Percentiles rank a stretch among this genome's conserved stretches.
phyloP scores from a whole-genome alignment of 2,888 invertebrate genomes.

The Macaria notata region DNA sequence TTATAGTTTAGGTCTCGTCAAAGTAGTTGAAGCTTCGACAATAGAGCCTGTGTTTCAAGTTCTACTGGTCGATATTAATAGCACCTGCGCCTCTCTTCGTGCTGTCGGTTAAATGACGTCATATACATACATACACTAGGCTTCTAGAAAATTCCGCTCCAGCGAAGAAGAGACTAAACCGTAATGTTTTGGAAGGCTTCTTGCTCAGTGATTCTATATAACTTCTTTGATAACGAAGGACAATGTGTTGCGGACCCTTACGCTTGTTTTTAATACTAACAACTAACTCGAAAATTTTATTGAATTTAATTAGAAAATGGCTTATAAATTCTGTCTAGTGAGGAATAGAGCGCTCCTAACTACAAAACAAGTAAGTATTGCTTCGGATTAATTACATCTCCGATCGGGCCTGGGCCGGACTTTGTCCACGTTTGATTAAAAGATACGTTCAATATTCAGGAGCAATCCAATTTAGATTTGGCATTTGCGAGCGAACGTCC shows the following conservation, averaged over 20 bases:
- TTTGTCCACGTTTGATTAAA: constrained; percentile 24
- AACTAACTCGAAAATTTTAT: too few species aligned
- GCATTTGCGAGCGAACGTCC: constrained; percentile 13
- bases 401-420: constrained; percentile 9
- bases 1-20: too few species aligned
- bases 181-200: too few species aligned
- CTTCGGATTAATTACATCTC: constrained; percentile 20
- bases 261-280: too few species aligned
- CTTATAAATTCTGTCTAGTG: not conserved
- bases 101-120: constrained; percentile 34
- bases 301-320: too few species aligned
- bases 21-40: constrained; percentile 22
- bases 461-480: constrained; percentile 25
- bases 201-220: too few species aligned
- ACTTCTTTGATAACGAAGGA: too few species aligned
- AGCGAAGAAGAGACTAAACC: too few species aligned
- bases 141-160: too few species aligned
- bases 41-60: constrained; percentile 35
- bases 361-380: constrained; percentile 4
- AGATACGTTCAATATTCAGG: constrained; percentile 24
- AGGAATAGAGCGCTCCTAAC: too few species aligned
- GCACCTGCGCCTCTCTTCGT: constrained; percentile 50
- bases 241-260: too few species aligned
- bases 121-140: constrained; percentile 18
- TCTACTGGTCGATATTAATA: constrained; percentile 42